Base-by-base conservation (phyloP, 2,797 vertebrate species). In the Pteronotus mesoamericanus region DNA sequence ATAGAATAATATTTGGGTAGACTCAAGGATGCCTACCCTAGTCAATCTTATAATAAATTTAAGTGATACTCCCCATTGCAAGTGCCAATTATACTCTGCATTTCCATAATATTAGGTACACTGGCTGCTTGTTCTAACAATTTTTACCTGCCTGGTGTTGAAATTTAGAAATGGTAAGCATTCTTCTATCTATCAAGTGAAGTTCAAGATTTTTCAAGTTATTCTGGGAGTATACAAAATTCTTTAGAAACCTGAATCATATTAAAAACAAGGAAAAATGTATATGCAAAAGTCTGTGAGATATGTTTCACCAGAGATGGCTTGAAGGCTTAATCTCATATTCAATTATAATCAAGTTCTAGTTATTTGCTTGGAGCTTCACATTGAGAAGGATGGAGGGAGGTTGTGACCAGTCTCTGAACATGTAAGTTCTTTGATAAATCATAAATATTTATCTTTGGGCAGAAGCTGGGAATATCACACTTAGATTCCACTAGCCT, bases 141-240 rank as follows among this genome's bases (percentile, higher is more conserved):
- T 86, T 2, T 83, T 7, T 37, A 75, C 39, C 39, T 75, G 32
- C n/a, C 51, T 48, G 9, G 29, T 85, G 9, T 39, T 94, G 66
- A 91, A 90, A 91, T 90, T 57, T 12, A 90, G 78, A n/a, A 82
- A 82, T 18, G 72, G 48, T 86, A 44, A 32, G 32, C 44, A 53
- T 83, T 94, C 39, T 89, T 94, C 37, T 86, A 22, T 75, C 51
- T 34, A 68, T 42, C 64, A 90, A 95, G 69, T 14, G 16, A 96
- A 84, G 0, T 11, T 64, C 69, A 71, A 75, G 22, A 51, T 79
- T 71, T 78, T 88, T 77, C 21, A 57, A 72, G 34, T 77, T 39
- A 88, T 53, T 82, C n/a, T 61, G n/a, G 29, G 46, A 95, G n/a
- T 34, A 84, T 6, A 42, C 42, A 82, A 22, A 85, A 86, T 85